Evolutionary conservation across 1,140 invertebrate genomes (phyloP).

Genomic region (Proales similis): DNA sequence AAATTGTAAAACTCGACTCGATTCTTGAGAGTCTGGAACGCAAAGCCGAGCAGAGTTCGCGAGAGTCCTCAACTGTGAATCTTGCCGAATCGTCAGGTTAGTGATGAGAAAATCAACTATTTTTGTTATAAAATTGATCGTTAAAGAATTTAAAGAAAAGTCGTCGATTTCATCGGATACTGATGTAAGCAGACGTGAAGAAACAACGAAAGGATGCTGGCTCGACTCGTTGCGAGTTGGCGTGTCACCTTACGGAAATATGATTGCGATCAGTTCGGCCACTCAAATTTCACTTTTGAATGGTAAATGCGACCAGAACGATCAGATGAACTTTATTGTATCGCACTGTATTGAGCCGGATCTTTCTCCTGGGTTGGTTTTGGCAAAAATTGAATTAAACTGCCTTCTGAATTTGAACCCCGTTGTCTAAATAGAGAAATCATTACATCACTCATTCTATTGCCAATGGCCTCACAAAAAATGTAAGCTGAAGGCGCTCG

Average conservation of each 20-base stretch:
- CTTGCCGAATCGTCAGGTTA: not conserved
- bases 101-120: not conserved
- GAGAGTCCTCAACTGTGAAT: not conserved
- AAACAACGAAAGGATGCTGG: slow-evolving; percentile 13
- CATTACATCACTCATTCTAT: slow-evolving; percentile 46
- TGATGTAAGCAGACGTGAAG: too few species aligned
- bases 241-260: slow-evolving; percentile 29
- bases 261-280: slow-evolving; percentile 1
- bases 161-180: not conserved
- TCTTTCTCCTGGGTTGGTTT: slow-evolving; percentile 3
- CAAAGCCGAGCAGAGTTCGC: not conserved
- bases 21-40: slow-evolving; percentile 3
- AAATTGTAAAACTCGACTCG: slow-evolving; percentile 9
- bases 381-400: not conserved
- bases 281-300: slow-evolving; percentile 10
- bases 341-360: slow-evolving; percentile 5
- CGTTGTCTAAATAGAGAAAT: slow-evolving; percentile 41
- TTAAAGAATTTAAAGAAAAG: not conserved
- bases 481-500: slow-evolving; percentile 40
- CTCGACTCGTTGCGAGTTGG: slow-evolving; percentile 16
- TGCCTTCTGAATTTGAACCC: not conserved
- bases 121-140: not conserved
- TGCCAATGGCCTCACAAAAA: slow-evolving; percentile 59
- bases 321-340: slow-evolving; percentile 23
- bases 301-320: slow-evolving; percentile 34